These are phyloP conservation scores for Channa argus DNA, from an alignment of 2,113 vertebrate genomes.

Conservation along the genomic window DNA sequence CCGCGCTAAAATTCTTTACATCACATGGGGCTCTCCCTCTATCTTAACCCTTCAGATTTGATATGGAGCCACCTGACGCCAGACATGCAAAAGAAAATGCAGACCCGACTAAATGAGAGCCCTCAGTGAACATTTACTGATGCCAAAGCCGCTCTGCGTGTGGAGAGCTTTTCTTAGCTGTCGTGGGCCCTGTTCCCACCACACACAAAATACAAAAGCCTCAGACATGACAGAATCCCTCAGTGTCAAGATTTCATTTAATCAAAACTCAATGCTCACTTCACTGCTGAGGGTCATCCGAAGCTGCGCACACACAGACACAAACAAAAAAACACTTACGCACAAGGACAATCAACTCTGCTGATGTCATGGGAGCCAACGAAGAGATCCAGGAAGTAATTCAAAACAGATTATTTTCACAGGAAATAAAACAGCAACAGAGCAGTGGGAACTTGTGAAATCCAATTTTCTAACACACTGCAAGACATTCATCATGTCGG, in stretches of 20 bases:
- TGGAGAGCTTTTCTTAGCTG: conserved; percentile 69
- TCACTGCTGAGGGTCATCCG: conserved; percentile 56
- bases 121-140: conserved; percentile 41
- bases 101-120: conserved; percentile 41
- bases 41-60: conserved; percentile 59
- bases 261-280: conserved; percentile 60
- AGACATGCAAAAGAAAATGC: conserved; percentile 30
- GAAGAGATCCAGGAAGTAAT: conserved; percentile 65
- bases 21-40: conserved; percentile 51
- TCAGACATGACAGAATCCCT: conserved; percentile 58
- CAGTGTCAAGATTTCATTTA: conserved; percentile 61
- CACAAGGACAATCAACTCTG: conserved; percentile 49
- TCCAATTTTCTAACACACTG: conserved; percentile 38
- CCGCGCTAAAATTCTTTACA: conserved; percentile 43
- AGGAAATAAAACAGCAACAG: conserved; percentile 31
- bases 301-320: conserved; percentile 35
- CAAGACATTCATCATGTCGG: conserved; percentile 48
- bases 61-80: conserved; percentile 51
- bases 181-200: conserved; percentile 65
- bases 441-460: conserved; percentile 62
- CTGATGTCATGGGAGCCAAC: conserved; percentile 66
- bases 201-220: conserved; percentile 64
- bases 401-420: conserved; percentile 69
- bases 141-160: conserved; percentile 70
- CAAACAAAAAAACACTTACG: conserved; percentile 55